phyloP scores from a whole-genome alignment of 92 coral and sea anemone species.

The Phenganax marumi region DNA sequence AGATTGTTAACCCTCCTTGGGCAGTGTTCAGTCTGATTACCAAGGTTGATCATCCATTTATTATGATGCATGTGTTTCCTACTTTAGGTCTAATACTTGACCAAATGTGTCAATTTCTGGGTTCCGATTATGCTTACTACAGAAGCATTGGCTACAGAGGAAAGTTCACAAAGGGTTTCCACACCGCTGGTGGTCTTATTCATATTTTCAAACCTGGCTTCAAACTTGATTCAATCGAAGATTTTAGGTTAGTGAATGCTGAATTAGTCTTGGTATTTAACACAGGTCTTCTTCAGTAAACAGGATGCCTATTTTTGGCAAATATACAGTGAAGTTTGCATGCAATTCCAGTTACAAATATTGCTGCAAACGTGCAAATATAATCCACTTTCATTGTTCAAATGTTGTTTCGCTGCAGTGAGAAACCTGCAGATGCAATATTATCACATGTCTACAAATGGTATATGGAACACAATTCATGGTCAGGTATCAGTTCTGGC shows the following conservation, averaged over 20 bases:
- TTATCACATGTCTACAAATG: conserved; percentile 10
- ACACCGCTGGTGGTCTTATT: conserved; percentile 75
- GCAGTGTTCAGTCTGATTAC: no score
- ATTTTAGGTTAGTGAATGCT: conserved; percentile 53
- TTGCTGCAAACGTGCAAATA: background rate
- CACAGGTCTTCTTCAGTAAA: background rate
- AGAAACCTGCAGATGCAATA: conserved; percentile 1
- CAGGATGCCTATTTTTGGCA: no score
- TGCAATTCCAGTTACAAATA: background rate
- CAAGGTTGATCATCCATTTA: no score
- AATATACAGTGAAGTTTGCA: background rate
- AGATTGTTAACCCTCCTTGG: no score
- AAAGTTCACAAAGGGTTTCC: conserved; percentile 69
- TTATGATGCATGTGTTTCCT: background rate
- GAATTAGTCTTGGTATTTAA: background rate
- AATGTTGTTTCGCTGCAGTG: conserved; percentile 7
- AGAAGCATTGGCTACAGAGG: conserved; percentile 90
- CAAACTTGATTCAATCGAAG: conserved; percentile 61
- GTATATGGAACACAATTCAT: background rate
- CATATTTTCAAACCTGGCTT: conserved; percentile 77
- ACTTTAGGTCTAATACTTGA: conserved; percentile 69
- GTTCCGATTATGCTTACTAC: conserved; percentile 70
- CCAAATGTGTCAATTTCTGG: conserved; percentile 69
- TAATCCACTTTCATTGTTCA: background rate
- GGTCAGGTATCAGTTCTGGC: background rate